A percentile compares a stretch with the other conserved stretches of the same genome.
Conservation (phyloP, 2,113 vertebrate species). For the Eonycteris spelaea region DNA sequence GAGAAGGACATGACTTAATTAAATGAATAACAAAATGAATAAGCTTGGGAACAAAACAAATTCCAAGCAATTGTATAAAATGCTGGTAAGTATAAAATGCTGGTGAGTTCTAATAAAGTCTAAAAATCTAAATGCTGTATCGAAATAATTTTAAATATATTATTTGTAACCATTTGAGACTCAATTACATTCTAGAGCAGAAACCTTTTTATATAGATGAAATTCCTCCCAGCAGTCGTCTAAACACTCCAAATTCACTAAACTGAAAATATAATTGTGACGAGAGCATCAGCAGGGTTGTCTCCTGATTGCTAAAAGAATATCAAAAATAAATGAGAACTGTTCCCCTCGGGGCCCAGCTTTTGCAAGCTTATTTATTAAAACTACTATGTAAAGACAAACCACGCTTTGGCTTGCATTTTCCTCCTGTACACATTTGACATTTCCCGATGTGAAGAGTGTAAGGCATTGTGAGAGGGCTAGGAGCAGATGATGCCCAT, state of each 20-base stretch:
- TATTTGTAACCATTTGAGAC: slow-evolving; percentile 55
- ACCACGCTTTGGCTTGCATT: slow-evolving; percentile 5
- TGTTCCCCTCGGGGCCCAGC: slow-evolving; percentile 52
- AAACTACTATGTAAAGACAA: slow-evolving; percentile 50
- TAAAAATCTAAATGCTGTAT: slow-evolving; percentile 39
- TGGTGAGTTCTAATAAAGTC: slow-evolving; percentile 43
- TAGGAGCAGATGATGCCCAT: slow-evolving; percentile 12
- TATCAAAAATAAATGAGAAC: slow-evolving; percentile 69
- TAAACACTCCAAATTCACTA: slow-evolving; percentile 74
- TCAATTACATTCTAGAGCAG: slow-evolving; percentile 67
- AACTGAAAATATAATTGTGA: slow-evolving; percentile 64
- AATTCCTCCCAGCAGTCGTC: slow-evolving; percentile 72
- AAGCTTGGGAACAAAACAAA: slow-evolving; percentile 30
- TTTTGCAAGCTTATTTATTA: slow-evolving; percentile 61
- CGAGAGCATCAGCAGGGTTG: slow-evolving; percentile 51
- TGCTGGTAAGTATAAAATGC: not conserved
- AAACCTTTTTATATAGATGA: slow-evolving; percentile 74
- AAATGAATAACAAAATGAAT: slow-evolving; percentile 15
- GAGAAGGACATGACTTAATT: not conserved
- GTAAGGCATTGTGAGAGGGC: not conserved
- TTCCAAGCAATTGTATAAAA: not conserved
- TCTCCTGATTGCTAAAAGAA: slow-evolving; percentile 57
- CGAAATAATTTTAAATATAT: slow-evolving; percentile 70
- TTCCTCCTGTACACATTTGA: slow-evolving; percentile 34
- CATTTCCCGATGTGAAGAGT: slow-evolving; percentile 20